Base-by-base conservation (phyloP, 1,140 invertebrate species). In the Diuraphis noxia region DNA sequence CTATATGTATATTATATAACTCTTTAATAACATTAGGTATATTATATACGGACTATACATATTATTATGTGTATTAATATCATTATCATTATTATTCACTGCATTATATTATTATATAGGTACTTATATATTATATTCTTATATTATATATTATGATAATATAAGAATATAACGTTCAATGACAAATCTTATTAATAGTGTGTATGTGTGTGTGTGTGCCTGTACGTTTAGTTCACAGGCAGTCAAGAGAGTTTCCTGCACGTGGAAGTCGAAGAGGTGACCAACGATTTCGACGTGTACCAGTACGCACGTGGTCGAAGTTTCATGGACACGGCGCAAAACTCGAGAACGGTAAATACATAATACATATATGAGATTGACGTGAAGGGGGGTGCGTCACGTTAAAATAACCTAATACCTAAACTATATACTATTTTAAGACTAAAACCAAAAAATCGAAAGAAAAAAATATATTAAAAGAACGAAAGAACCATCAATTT, bases 181-280 rank as follows among this genome's bases (percentile, higher is more conserved):
- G 8, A 25, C 30, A 43, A 84, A 46, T 49, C 46, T 38, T 38
- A 52, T 38, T n/a, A 46, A 85, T 17, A 19, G 36, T 56, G 23
- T 30, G 49, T n/a, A 36, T 40, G 21, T 56, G 34, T 87, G 49
- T 40, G 52, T 63, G 10, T 56, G 49, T 88, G 49, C 21, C 25
- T 88, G 36, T 88, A 19, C 19, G 40, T 93, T 19, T 94, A 96
- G 96, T 97, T 96, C 93, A 96, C 96, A 72, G 96, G 96, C 92
- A 97, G 96, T 93, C 96, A 97, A 94, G 96, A 97, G 94, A 97
- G 96, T 93, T 96, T 96, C 92, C 93, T 96, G 81, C 96, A 96
- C 93, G 94, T 96, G 92, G 96, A 96, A 89, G 94, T 95, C 82
- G 96, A 96, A 92, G 95, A 94, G 92, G 94, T 93, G 49, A 93